Conservation (phyloP, 2,113 vertebrate species). For the Ploceus nigricollis region DNA sequence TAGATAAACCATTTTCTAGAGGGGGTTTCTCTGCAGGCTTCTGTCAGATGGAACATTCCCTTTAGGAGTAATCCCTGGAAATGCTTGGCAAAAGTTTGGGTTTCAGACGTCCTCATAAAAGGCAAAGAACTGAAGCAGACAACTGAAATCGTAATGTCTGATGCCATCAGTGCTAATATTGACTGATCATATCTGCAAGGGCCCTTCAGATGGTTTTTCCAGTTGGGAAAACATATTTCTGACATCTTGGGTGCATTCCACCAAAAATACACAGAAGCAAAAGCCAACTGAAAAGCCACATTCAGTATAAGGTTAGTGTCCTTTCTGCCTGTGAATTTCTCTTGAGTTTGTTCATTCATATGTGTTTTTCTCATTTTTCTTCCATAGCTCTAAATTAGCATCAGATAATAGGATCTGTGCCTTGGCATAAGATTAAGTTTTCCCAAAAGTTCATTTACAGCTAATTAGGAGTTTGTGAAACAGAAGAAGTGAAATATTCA, state of each 20-base stretch:
- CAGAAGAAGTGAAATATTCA: not conserved
- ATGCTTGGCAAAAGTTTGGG: not conserved
- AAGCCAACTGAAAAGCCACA: not conserved
- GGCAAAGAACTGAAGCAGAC: not conserved
- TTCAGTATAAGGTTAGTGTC: not conserved
- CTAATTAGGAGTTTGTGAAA: slow-evolving; percentile 43
- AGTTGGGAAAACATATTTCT: not conserved
- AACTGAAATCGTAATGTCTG: not conserved
- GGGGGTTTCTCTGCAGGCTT: not conserved
- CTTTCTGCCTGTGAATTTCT: not conserved
- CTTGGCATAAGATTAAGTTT: slow-evolving; percentile 42
- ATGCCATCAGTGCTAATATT: not conserved
- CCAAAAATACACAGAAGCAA: not conserved
- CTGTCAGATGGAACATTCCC: not conserved
- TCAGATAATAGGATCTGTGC: slow-evolving; percentile 7
- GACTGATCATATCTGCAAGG: not conserved
- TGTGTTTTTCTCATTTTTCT: not conserved
- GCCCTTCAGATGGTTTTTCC: not conserved
- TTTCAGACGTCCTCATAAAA: not conserved
- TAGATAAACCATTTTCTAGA: not conserved
- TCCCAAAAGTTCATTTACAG: slow-evolving; percentile 38
- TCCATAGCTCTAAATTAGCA: slow-evolving; percentile 36
- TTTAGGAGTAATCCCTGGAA: not conserved
- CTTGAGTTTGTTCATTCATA: not conserved
- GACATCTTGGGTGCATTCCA: not conserved